Evolutionary conservation across 2,113 vertebrate species (phyloP).

Genomic region (Pimephales promelas): DNA sequence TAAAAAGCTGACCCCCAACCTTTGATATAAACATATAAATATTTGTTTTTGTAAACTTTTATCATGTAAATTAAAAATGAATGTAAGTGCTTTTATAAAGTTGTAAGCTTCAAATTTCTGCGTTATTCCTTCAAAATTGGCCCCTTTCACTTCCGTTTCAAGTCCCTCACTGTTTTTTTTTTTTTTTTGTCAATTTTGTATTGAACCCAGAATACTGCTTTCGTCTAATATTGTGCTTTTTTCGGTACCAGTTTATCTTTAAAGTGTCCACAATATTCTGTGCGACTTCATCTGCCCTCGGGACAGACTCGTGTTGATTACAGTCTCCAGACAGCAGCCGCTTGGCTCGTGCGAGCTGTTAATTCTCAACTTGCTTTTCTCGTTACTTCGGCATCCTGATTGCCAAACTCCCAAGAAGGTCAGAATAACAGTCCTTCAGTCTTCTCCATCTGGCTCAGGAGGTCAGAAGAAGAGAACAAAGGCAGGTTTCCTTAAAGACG

Average conservation of each 20-base stretch:
- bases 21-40: too few species aligned
- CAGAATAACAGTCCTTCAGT: constrained; percentile 17
- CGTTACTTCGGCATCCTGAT: constrained; percentile 11
- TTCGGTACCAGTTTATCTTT: not conserved
- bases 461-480: not conserved
- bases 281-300: constrained; percentile 32
- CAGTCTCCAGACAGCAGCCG: constrained; percentile 2
- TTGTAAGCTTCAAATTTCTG: not conserved
- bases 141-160: not conserved
- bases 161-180: not conserved
- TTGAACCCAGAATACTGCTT: not conserved
- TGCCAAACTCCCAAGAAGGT: constrained; percentile 10
- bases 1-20: too few species aligned
- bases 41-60: too few species aligned
- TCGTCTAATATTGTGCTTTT: not conserved
- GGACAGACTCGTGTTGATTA: constrained; percentile 34
- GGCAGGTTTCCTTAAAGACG: constrained; percentile 24
- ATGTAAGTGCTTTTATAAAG: not conserved
- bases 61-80: not conserved
- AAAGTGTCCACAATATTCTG: not conserved
- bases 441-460: constrained; percentile 21
- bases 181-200: not conserved
- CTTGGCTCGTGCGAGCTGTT: constrained; percentile 27
- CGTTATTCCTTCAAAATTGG: not conserved
- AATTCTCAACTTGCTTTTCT: constrained; percentile 16